Evolutionary conservation across 2,113 vertebrate species (phyloP), one percentile per base, ranked within the genome.

Genomic region (Elanus axillaris): DNA sequence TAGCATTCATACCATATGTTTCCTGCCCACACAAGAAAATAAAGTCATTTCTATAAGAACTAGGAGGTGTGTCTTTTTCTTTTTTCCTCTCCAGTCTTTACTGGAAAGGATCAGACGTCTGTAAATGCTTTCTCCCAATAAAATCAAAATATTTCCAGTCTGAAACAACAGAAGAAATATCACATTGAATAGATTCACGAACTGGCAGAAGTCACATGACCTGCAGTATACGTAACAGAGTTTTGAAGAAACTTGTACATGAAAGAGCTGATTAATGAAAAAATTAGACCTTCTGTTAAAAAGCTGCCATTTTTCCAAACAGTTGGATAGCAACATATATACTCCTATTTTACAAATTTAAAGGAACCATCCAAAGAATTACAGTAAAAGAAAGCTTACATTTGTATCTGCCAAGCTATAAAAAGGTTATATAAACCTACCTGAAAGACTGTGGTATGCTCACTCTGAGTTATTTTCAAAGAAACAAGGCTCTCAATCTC

Each of bases 31-130:
- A 75, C 26, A 89, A 34, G 31, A 90, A 89, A 77, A 95, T 64
- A 89, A 89, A 96, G 34, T 25, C 59, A 87, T 81, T 94, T 81
- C 56, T 60, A 10, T 22, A 77, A 74, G 31, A 79, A n/a, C 13
- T 12, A 66, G 45, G 27, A 62, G 9, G 9, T 0, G 9, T 0
- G 0, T 16, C 13, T 80, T 83, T 81, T 79, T 29, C 8, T 53
- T 69, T 66, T 69, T 77, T 40, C 13, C 23, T 55, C 59, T 76
- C 58, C 38, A 48, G 31, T 53, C 36, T 73, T 79, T 80, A 80
- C 21, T 4, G 1, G 11, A 58, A 73, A 86, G 32, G n/a, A 59
- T 71, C 45, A 77, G n/a, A 59, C 58, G 7, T 62, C 45, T 9
- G 2, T 14, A 88, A 86, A 58, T 76, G 14, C 25, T 83, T 93